These are phyloP conservation scores for Acromyrmex echinatior DNA, from an alignment of 1,140 invertebrate species.

Conservation along the genomic window DNA sequence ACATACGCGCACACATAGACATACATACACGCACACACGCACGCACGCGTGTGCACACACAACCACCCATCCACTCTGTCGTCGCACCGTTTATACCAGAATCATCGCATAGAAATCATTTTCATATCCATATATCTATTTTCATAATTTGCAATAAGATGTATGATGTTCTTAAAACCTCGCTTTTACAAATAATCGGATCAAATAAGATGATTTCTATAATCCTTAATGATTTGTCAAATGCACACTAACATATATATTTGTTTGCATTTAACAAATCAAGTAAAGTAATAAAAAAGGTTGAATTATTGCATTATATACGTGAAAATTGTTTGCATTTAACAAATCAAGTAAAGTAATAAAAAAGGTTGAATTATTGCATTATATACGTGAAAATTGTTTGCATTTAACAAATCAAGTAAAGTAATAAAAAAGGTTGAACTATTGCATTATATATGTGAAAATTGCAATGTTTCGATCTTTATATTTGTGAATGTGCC, in stretches of 20 bases:
- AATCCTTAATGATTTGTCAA: constrained; percentile 54
- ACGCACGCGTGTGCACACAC: background rate
- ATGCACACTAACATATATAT: background rate
- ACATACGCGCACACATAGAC: background rate
- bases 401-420: constrained; percentile 51
- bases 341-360: constrained; percentile 38
- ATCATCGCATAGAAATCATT: constrained; percentile 78
- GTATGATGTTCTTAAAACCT: constrained; percentile 47
- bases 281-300: constrained; percentile 18
- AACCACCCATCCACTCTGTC: background rate
- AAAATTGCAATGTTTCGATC: constrained; percentile 50
- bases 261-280: constrained; percentile 47
- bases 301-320: constrained; percentile 36
- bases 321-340: constrained; percentile 9
- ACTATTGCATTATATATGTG: constrained; percentile 1
- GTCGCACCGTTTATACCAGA: constrained; percentile 52
- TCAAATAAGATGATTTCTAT: constrained; percentile 75
- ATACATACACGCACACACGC: background rate
- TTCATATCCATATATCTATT: constrained; percentile 67
- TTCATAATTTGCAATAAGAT: constrained; percentile 49
- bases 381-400: background rate
- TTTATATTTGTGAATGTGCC: constrained; percentile 69
- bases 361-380: constrained; percentile 45
- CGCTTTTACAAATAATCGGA: background rate
- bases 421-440: constrained; percentile 36